Conservation (phyloP, 2,113 vertebrate species). For the Argyrosomus japonicus region DNA sequence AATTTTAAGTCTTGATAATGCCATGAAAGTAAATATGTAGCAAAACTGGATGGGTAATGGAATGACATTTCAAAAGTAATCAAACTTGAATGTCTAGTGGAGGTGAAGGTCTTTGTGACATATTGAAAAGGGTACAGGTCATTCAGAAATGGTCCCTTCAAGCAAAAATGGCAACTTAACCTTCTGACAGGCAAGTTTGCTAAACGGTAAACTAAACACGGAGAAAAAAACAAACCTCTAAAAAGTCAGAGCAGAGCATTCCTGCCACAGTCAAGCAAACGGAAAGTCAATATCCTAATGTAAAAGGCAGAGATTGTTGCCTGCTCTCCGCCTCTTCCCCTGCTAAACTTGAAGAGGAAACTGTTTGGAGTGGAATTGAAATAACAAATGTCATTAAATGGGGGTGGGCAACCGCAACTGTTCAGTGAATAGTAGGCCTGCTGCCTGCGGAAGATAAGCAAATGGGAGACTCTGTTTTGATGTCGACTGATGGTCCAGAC, state of each 20-base stretch:
- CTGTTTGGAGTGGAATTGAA: slow-evolving; percentile 71
- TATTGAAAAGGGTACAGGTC: background rate
- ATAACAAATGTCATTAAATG: slow-evolving; percentile 73
- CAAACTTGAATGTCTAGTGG: background rate
- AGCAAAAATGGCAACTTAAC: slow-evolving; percentile 2
- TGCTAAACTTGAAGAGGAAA: slow-evolving; percentile 61
- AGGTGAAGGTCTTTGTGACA: background rate
- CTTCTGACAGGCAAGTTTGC: slow-evolving; percentile 9
- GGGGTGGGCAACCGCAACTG: slow-evolving; percentile 60
- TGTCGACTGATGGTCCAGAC: slow-evolving; percentile 60
- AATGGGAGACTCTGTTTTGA: slow-evolving; percentile 60
- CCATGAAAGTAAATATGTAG: background rate
- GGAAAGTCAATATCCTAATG: slow-evolving; percentile 60
- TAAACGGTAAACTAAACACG: slow-evolving; percentile 5
- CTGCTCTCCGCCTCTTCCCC: slow-evolving; percentile 34
- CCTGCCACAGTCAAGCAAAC: slow-evolving; percentile 43
- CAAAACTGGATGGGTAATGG: background rate
- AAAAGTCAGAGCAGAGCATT: slow-evolving; percentile 39
- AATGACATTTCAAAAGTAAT: background rate
- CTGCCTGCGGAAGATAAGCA: slow-evolving; percentile 78
- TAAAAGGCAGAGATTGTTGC: slow-evolving; percentile 54
- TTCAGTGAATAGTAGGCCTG: slow-evolving; percentile 68
- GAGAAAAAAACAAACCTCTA: background rate
- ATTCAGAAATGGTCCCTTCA: background rate
- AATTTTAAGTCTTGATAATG: background rate